Evolutionary conservation across 1,140 invertebrate genomes (phyloP).

Genomic region (Drosophila sturtevanti): DNA sequence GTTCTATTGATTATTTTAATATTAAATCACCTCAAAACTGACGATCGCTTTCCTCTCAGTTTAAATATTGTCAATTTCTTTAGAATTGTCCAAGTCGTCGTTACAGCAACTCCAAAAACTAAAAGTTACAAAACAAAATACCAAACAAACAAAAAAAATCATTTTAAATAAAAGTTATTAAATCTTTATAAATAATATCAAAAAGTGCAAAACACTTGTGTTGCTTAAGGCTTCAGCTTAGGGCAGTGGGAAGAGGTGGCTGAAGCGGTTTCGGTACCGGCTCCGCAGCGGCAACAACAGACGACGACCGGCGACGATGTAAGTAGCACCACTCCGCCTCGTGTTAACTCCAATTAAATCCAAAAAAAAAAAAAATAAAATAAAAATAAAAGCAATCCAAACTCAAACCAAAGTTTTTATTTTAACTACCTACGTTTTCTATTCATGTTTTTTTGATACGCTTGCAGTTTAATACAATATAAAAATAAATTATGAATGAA

Average conservation of each 20-base stretch:
- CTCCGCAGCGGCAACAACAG: conserved; percentile 68
- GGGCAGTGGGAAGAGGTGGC: conserved; percentile 73
- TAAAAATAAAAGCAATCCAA: conserved; percentile 30
- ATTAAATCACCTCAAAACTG: not conserved
- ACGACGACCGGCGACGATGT: conserved; percentile 72
- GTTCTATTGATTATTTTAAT: not conserved
- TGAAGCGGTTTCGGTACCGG: conserved; percentile 49
- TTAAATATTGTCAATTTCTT: conserved; percentile 4
- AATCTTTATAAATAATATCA: conserved; percentile 30
- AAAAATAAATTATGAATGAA: too few relatives aligned
- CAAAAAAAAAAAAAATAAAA: too few relatives aligned
- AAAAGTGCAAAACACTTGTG: conserved; percentile 46
- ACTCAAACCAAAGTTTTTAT: conserved; percentile 14
- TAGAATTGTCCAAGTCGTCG: not conserved
- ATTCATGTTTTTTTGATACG: conserved; percentile 19
- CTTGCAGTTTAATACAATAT: not conserved
- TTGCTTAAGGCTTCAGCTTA: conserved; percentile 70
- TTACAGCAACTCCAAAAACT: conserved; percentile 4
- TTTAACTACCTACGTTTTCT: conserved; percentile 26
- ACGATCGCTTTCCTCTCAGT: not conserved
- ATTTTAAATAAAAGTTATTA: not conserved
- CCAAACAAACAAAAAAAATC: conserved; percentile 12
- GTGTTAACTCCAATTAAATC: conserved; percentile 46
- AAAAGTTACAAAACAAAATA: conserved; percentile 25
- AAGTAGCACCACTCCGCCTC: conserved; percentile 56